phyloP scores from a whole-genome alignment of 1,140 invertebrate species.

The Bactericera cockerelli region DNA sequence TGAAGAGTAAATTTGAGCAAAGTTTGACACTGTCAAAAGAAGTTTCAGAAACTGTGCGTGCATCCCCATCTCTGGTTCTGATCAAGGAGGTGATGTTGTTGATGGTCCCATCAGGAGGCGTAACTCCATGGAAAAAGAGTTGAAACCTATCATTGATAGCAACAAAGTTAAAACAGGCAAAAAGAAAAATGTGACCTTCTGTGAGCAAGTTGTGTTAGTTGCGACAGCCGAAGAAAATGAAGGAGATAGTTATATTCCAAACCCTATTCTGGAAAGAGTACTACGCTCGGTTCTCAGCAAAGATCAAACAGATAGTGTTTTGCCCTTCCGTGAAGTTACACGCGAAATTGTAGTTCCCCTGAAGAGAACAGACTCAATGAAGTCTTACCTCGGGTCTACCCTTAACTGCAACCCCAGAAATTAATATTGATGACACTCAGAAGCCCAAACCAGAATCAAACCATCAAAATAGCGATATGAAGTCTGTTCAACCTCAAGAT shows the following conservation, averaged over 20 bases:
- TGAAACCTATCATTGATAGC: conserved; percentile 22
- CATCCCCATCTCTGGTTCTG: conserved; percentile 1
- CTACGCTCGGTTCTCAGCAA: conserved; percentile 63
- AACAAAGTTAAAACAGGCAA: conserved; percentile 42
- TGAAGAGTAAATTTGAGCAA: conserved; percentile 69
- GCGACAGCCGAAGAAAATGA: conserved; percentile 82
- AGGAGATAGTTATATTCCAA: conserved; percentile 76
- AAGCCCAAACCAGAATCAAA: conserved; percentile 1
- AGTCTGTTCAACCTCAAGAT: conserved; percentile 8
- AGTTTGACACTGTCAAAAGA: conserved; percentile 21
- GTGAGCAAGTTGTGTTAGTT: conserved; percentile 80
- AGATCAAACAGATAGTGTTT: conserved; percentile 18
- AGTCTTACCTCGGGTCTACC: conserved; percentile 9
- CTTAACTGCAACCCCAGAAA: neutral
- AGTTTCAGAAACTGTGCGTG: neutral
- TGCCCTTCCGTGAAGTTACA: conserved; percentile 17
- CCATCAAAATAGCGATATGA: conserved; percentile 6
- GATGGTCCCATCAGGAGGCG: conserved; percentile 14
- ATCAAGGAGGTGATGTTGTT: neutral
- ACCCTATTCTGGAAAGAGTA: conserved; percentile 75
- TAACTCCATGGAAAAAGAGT: conserved; percentile 20
- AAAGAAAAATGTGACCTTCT: conserved; percentile 88
- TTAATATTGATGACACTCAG: conserved; percentile 7
- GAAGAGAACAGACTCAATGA: conserved; percentile 24
- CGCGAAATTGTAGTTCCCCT: conserved; percentile 25